Evolutionary conservation across 2,113 vertebrate species (phyloP).

Genomic region (Cyrtonyx montezumae): DNA sequence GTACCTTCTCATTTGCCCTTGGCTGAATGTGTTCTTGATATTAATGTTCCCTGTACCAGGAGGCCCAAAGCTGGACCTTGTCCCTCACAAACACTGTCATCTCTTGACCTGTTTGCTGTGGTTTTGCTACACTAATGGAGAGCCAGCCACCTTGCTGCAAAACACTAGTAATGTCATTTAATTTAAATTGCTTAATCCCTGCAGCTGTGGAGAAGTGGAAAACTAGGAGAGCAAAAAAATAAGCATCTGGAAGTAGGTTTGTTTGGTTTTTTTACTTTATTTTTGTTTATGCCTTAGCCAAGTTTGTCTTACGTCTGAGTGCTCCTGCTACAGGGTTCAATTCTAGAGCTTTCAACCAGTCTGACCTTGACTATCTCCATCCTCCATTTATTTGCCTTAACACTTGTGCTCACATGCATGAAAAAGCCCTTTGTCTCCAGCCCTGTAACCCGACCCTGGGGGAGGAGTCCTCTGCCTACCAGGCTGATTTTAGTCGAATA

Average conservation of each 20-base stretch:
- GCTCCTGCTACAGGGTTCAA: too few species aligned
- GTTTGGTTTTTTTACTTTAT: too few species aligned
- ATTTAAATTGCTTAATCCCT: neutral
- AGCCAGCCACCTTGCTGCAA: neutral
- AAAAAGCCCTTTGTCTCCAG: neutral
- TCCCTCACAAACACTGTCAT: neutral
- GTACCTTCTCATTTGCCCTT: neutral
- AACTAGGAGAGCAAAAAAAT: neutral
- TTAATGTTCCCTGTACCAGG: neutral
- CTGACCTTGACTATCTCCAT: neutral
- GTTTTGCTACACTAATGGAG: neutral
- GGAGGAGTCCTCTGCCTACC: neutral
- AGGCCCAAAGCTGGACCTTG: neutral
- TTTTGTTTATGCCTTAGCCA: too few species aligned
- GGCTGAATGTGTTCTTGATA: neutral
- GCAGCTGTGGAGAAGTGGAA: neutral
- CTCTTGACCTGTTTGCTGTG: neutral
- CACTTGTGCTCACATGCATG: accelerated
- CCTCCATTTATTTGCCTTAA: neutral
- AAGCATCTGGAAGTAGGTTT: too few species aligned
- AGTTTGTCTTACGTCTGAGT: too few species aligned
- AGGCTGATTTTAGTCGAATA: neutral
- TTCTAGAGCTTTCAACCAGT: too few species aligned
- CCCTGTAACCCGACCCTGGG: neutral
- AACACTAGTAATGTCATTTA: accelerated